phyloP scores from a whole-genome alignment of 2,888 invertebrate genomes.

The Idaea biselata region DNA sequence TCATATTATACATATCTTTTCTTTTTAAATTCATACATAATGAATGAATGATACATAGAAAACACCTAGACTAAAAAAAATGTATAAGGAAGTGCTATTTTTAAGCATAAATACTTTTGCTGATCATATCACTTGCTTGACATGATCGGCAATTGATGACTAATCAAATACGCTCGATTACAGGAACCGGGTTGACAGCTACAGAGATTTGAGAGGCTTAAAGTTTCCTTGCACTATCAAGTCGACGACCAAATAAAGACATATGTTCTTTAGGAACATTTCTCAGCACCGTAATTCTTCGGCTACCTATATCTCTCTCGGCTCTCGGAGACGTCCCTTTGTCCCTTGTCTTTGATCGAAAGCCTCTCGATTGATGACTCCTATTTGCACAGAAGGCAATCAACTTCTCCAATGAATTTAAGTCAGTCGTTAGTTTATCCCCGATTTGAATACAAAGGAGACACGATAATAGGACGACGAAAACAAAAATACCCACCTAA shows the following conservation, averaged over 20 bases:
- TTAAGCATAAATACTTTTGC: too few species aligned
- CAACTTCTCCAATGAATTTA: slow-evolving; percentile 57
- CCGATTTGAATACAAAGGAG: slow-evolving; percentile 41
- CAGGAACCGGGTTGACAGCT: background rate
- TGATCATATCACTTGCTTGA: too few species aligned
- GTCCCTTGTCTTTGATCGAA: slow-evolving; percentile 73
- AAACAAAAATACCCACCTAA: background rate
- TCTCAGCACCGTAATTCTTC: slow-evolving; percentile 61
- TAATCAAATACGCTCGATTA: slow-evolving; percentile 6
- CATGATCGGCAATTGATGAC: too few species aligned
- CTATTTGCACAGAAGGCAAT: slow-evolving; percentile 61
- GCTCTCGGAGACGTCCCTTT: slow-evolving; percentile 52
- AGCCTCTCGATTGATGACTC: slow-evolving; percentile 71
- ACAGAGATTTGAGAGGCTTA: slow-evolving; percentile 7
- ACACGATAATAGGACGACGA: background rate
- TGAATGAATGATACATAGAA: too few species aligned
- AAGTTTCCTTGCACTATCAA: slow-evolving; percentile 26
- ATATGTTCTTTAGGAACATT: slow-evolving; percentile 48
- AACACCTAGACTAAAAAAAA: too few species aligned
- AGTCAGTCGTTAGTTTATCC: slow-evolving; percentile 42
- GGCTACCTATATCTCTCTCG: slow-evolving; percentile 49
- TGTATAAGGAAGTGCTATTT: too few species aligned
- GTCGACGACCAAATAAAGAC: slow-evolving; percentile 42
- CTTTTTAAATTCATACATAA: too few species aligned
- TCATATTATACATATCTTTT: too few species aligned